Evolutionary conservation across 2,113 vertebrate species (phyloP).

Genomic region (Mungos mungo): DNA sequence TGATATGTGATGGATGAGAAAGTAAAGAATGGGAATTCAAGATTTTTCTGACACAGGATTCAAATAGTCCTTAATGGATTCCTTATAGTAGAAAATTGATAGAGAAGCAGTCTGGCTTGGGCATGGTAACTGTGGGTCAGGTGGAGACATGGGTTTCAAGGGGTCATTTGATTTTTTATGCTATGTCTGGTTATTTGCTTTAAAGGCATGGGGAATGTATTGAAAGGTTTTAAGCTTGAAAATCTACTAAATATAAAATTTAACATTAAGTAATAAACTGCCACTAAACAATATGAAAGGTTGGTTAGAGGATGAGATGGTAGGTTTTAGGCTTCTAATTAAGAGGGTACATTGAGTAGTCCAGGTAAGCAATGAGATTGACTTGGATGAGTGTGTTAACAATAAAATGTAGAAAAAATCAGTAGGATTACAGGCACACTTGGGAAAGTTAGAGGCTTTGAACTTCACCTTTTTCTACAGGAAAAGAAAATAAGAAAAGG

Average conservation of each 20-base stretch:
- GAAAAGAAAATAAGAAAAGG: neutral
- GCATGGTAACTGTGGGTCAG: neutral
- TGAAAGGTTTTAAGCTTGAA: neutral
- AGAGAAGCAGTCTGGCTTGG: neutral
- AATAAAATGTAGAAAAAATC: neutral
- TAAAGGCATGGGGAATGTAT: neutral
- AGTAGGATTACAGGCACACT: too few species aligned
- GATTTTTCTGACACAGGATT: neutral
- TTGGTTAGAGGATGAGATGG: neutral
- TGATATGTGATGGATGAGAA: neutral
- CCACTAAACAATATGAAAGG: neutral
- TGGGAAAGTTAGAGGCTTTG: neutral
- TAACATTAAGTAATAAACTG: neutral
- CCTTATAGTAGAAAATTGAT: neutral
- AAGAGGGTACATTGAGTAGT: neutral
- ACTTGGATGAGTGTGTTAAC: neutral
- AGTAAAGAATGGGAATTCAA: neutral
- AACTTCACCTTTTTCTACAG: neutral
- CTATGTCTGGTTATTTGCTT: neutral
- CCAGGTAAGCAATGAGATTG: neutral
- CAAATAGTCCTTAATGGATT: neutral
- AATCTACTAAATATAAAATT: neutral
- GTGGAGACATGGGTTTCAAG: neutral
- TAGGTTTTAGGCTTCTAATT: neutral
- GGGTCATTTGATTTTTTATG: neutral